phyloP scores from a whole-genome alignment of 2,797 vertebrate species.

The Parambassis ranga region DNA sequence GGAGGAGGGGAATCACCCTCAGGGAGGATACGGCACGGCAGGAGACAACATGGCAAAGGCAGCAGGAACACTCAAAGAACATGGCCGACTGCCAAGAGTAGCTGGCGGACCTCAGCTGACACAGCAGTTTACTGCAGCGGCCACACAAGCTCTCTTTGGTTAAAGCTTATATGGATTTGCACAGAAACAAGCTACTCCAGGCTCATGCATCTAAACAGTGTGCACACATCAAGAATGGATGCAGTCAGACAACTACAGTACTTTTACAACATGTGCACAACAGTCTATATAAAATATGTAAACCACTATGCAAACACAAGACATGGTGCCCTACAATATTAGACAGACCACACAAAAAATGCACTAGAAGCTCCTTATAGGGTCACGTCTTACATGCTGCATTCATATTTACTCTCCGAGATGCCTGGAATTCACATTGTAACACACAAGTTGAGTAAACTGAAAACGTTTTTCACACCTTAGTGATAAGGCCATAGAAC shows the following conservation, averaged over 20 bases:
- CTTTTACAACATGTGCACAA: constrained; percentile 10
- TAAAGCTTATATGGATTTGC: constrained; percentile 28
- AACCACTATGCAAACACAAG: constrained; percentile 28
- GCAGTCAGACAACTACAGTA: constrained; percentile 34
- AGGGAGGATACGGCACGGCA: constrained; percentile 59
- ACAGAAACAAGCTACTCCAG: constrained; percentile 27
- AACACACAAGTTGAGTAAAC: no score
- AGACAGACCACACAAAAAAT: constrained; percentile 46
- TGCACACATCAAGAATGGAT: constrained; percentile 22
- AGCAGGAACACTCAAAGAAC: constrained; percentile 56
- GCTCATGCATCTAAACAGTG: constrained; percentile 38
- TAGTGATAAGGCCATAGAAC: no score
- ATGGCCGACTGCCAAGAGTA: constrained; percentile 60
- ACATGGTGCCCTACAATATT: constrained; percentile 18
- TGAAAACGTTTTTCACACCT: no score
- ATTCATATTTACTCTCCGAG: background rate
- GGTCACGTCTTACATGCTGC: background rate
- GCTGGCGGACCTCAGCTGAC: constrained; percentile 59
- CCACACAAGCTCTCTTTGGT: constrained; percentile 58
- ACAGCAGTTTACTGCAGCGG: constrained; percentile 54
- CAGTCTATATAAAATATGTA: constrained; percentile 22
- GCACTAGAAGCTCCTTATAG: constrained; percentile 17
- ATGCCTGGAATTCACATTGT: no score
- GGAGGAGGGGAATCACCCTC: constrained; percentile 54
- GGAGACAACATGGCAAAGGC: constrained; percentile 69